Evolutionary conservation across 2,797 vertebrate genomes (phyloP), one percentile per base, ranked within the genome.

Genomic region (Gambelia wislizenii): DNA sequence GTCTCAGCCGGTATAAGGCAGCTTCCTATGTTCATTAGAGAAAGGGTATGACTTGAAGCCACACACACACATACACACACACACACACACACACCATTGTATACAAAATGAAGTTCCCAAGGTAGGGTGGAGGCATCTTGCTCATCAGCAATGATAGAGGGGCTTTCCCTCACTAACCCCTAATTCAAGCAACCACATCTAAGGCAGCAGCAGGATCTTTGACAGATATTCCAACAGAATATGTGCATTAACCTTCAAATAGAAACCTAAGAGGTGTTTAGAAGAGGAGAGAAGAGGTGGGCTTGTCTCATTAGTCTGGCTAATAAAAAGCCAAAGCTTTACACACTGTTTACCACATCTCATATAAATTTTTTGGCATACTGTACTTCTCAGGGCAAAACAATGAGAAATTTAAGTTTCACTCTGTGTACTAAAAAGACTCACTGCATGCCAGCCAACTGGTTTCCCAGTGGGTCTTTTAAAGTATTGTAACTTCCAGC

Each of bases 321-420:
- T 84, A 64, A 92, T 64, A 72, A 10, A 70, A 92, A 91, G 64
- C 87, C 93, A 91, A 91, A 84, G 76, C 77, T 92, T 6, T 88
- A 79, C 86, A 69, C 67, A 10, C 16, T 69, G 67, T 59, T 59
- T 59, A 59, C 78, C 89, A 93, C 94, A 86, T 87, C 92, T 95
- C 90, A 89, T 95, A 87, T 95, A 95, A 95, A 22, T 83, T 39
- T 77, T 95, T 94, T 94, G 95, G 93, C 86, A 94, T 86, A 84
- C 92, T 89, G n/a, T n/a, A n/a, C n/a, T n/a, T 87, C 0, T 0
- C 91, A 87, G 92, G 86, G 77, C 92, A 92, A 91, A 72, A 88
- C 87, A 89, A 89, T 84, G 78, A 94, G 89, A 84, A 90, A 85
- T 87, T 83, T 75, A 90, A 52, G 36, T 83, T 93, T 89, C 16